Base-by-base conservation (phyloP, 1,140 invertebrate species). In the Scaptomyza hsui region DNA sequence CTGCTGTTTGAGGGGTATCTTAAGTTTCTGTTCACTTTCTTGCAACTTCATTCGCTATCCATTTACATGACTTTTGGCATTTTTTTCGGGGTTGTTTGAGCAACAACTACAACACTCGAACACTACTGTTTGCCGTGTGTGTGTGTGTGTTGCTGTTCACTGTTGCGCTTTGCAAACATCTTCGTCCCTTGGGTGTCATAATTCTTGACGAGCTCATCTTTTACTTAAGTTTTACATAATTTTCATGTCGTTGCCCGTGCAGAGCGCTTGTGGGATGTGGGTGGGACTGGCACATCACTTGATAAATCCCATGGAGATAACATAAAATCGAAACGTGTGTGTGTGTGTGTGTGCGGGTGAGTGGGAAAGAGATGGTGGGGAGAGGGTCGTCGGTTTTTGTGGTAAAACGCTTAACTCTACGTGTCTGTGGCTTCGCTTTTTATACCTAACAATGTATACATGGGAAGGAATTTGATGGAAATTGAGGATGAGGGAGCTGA, bases 171-270 rank as follows among this genome's bases (percentile, higher is more conserved):
- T 52, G 64, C 65, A 68, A 67, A 74, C 69, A 86, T 81, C 81
- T 83, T 56, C 49, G 57, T 88, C 90, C 88, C 90, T 74, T 69
- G 90, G 80, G 90, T 90, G 89, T 90, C 86, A 91, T 91, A 91
- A 91, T 82, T 91, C 89, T 75, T 90, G 90, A 91, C 90, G 86
- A 91, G 89, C 90, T 91, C 90, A 91, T 91, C 90, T 91, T 90
- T 91, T 91, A 91, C 89, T 91, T 91, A 90, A 89, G 90, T 91
- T 91, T 90, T 90, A 89, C 90, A 89, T 91, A 90, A 91, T 88
- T 91, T 89, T 89, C 80, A 82, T 89, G 81, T 89, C 81, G 89
- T 86, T 85, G 82, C 52, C 51, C 47, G 56, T 13, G 32, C 39
- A 41, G 26, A 29, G 10, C 37, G 45, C 47, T 45, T 24, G 3